Base-by-base conservation (phyloP, 2,113 vertebrate species). In the Nesoenas mayeri region DNA sequence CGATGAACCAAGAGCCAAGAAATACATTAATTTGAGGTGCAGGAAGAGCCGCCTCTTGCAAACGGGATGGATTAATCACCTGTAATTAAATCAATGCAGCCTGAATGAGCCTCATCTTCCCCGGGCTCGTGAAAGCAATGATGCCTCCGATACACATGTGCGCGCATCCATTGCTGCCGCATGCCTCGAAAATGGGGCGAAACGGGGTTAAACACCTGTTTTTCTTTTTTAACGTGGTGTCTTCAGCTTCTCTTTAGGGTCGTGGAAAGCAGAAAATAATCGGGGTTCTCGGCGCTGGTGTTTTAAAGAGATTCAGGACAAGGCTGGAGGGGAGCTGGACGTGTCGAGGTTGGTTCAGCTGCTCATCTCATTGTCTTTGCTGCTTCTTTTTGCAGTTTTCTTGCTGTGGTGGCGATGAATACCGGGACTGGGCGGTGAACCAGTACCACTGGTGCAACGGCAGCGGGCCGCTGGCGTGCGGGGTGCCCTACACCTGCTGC, bases 401-500 rank as follows among this genome's bases (percentile, higher is more conserved):
- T 12, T 99, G 99, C 89, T 99, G 99, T 15, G 99, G 99, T 7
- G 98, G 99, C 2, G 99, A 99, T 2, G 98, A 99, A 20, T 99
- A 98, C 84, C 98, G 97, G 50, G 99, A 99, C 94, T 99, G 99
- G 99, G 96, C 78, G 9, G 99, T 99, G 62, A 99, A 99, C 85
- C 98, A 97, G 89, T 99, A 99, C 93, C 99, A 99, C 94, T 98
- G 98, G 51, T 99, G 99, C 96, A 98, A 99, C 9, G 80, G 98
- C 64, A 98, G 97, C 0, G 98, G 99, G 6, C 98, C 98, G 0
- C 96, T 99, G 62, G 98, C 99, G 2, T 99, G 99, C 2, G 99
- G 99, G 3, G 99, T 99, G 86, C 99, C 99, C 17, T 98, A 99
- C 53, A 99, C 99, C 2, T 99, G 99, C 95, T 99, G 99, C 60